Evolutionary conservation across 2,888 invertebrate genomes (phyloP).

Genomic region (Rhingia rostrata): DNA sequence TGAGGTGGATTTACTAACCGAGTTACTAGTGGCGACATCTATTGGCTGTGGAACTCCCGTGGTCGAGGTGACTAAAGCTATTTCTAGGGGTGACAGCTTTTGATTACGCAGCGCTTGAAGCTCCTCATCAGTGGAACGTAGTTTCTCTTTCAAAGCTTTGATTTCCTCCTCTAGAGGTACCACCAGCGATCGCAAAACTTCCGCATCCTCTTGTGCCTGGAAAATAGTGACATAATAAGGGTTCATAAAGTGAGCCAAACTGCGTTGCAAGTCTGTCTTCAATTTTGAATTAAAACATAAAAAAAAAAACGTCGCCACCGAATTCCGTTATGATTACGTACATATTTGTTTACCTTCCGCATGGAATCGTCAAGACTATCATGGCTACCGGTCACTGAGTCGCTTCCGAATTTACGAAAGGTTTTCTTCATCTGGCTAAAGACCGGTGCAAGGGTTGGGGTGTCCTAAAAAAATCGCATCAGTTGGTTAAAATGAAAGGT

Average conservation of each 20-base stretch:
- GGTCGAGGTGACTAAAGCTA: conserved; percentile 14
- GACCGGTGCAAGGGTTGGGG: conserved; percentile 81
- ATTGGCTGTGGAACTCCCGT: conserved; percentile 55
- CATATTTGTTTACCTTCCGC: conserved; percentile 84
- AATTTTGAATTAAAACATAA: conserved; percentile 69
- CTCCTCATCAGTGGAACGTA: conserved; percentile 90
- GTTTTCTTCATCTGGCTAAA: conserved; percentile 87
- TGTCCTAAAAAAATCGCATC: conserved; percentile 69
- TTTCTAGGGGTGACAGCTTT: conserved; percentile 65
- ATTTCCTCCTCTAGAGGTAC: conserved; percentile 96
- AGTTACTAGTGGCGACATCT: conserved; percentile 50
- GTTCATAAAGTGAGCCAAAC: background rate
- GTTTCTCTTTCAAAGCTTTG: conserved; percentile 92
- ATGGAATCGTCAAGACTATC: conserved; percentile 87
- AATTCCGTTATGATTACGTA: conserved; percentile 80
- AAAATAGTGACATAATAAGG: background rate
- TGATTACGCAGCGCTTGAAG: conserved; percentile 84
- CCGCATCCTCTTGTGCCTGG: conserved; percentile 92
- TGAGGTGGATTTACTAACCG: conserved; percentile 80
- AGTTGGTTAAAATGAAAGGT: too few relatives aligned
- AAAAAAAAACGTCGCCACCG: conserved; percentile 49
- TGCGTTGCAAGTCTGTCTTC: conserved; percentile 3
- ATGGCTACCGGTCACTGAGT: conserved; percentile 83
- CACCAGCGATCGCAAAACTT: conserved; percentile 92
- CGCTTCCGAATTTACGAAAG: conserved; percentile 90